Evolutionary conservation across 2,113 vertebrate genomes (phyloP), one percentile per base, ranked within the genome.

Genomic region (Gymnarchus niloticus): DNA sequence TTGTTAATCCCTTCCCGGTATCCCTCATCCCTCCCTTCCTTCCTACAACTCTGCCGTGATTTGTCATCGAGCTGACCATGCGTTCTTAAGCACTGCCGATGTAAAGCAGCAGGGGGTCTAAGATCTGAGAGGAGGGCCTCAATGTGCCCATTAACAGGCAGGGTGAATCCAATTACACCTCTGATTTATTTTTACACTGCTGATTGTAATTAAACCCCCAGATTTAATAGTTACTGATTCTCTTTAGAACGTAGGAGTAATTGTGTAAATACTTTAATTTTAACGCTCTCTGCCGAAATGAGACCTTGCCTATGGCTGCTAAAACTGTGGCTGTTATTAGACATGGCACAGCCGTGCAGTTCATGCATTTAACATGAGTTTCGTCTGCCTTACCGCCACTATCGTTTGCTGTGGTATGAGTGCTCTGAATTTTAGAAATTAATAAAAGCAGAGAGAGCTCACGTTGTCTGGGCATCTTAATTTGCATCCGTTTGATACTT

Each of bases 131-230:
- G 84, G 57, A 73, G 56, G 82, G 49, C 3, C 2, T 17, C 44
- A 14, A 54, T 69, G 80, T 8, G 33, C 83, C 37, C 44, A 78
- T 78, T 69, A 69, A 33, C 33, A 19, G 28, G n/a, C 59, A 81
- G 57, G 59, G 48, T 56, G 81, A 85, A 89, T 90, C 80, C 85
- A 83, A 59, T 77, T 86, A 61, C 46, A 83, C 56, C 59, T 86
- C 87, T 90, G 87, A 91, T 85, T 91, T 90, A 92, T 89, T 88
- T 81, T 85, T 86, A 86, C 69, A 54, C 78, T 90, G 85, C 89
- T 90, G 88, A 89, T 83, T 85, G 23, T 89, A 88, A 90, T 91
- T 84, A 89, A 87, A 81, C 88, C 88, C 49, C 76, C 81, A 86
- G 56, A 83, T 54, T 56, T 82, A 86, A 49, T 77, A 23, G 12